Evolutionary conservation across 2,888 invertebrate genomes (phyloP).

Genomic region (Microctonus aethiopoides): DNA sequence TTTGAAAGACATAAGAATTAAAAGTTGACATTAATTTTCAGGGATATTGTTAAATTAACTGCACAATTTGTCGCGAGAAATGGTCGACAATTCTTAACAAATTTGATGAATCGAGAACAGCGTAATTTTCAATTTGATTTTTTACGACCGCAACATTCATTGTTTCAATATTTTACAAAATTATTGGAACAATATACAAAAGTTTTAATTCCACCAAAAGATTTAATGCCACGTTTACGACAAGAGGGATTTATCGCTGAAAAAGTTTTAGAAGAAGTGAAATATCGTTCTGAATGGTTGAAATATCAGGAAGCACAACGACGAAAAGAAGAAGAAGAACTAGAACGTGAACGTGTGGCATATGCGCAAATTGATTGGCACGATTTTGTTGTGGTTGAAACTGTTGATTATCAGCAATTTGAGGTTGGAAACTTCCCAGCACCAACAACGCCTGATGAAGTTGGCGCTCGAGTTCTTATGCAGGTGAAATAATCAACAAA

Average conservation of each 20-base stretch:
- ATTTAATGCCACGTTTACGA: slow-evolving; percentile 81
- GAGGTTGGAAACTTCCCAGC: slow-evolving; percentile 97
- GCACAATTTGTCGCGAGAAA: slow-evolving; percentile 99
- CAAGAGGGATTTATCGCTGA: slow-evolving; percentile 80
- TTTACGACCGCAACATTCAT: slow-evolving; percentile 95
- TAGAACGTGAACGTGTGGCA: slow-evolving; percentile 92
- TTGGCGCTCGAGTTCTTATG: slow-evolving; percentile 92
- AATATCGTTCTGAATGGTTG: slow-evolving; percentile 96
- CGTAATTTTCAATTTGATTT: slow-evolving; percentile 99
- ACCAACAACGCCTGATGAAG: slow-evolving; percentile 96
- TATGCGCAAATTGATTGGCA: slow-evolving; percentile 99
- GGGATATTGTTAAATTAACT: slow-evolving; percentile 96
- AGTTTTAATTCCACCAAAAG: slow-evolving; percentile 94
- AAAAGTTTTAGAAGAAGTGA: slow-evolving; percentile 85
- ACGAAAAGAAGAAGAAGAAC: slow-evolving; percentile 92
- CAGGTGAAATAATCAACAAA: slow-evolving; percentile 71
- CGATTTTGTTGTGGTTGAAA: slow-evolving; percentile 99
- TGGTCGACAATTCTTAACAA: slow-evolving; percentile 96
- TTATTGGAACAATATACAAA: slow-evolving; percentile 98
- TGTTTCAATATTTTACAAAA: slow-evolving; percentile 98
- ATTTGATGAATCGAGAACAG: slow-evolving; percentile 98
- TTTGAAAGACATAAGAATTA: no score
- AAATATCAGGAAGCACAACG: slow-evolving; percentile 93
- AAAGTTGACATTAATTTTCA: slow-evolving; percentile 66
- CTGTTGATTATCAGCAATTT: slow-evolving; percentile 97